These are phyloP conservation scores for Erethizon dorsatum DNA, from an alignment of 2,797 vertebrate species.

Conservation along the genomic window DNA sequence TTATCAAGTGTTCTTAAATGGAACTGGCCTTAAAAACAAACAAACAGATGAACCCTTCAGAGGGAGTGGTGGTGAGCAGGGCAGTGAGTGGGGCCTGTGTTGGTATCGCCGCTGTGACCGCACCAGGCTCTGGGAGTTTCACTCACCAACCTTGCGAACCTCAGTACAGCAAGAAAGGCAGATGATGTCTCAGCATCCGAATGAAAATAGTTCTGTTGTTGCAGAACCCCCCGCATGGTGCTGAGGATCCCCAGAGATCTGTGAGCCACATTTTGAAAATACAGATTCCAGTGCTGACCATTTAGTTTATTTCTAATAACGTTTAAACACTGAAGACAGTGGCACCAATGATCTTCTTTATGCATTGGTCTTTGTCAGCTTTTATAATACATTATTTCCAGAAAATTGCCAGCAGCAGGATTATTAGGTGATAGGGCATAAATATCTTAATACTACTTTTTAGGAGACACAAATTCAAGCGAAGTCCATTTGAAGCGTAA, in stretches of 20 bases:
- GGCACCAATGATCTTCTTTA: background rate
- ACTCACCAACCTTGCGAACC: background rate
- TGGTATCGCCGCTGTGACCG: background rate
- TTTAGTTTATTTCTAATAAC: background rate
- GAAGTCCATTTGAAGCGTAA: background rate
- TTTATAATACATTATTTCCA: background rate
- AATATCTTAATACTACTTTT: conserved; percentile 9
- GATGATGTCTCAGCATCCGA: background rate
- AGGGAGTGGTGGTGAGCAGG: background rate
- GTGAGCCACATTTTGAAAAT: background rate
- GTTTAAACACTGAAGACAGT: background rate
- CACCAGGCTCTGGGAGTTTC: background rate
- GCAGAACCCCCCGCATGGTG: background rate
- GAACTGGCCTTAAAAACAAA: background rate
- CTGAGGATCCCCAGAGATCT: background rate
- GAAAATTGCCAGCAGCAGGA: background rate
- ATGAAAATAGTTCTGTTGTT: background rate
- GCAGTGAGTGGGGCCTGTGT: too few relatives aligned
- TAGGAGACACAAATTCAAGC: conserved; percentile 18
- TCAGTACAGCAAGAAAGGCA: background rate
- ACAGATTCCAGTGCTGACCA: background rate
- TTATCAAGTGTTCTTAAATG: background rate
- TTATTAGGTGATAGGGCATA: background rate
- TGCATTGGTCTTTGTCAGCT: background rate
- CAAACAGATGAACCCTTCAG: too few relatives aligned